Evolutionary conservation across 1,140 invertebrate genomes (phyloP), one percentile per base, ranked within the genome.

Genomic region (Battus philenor): DNA sequence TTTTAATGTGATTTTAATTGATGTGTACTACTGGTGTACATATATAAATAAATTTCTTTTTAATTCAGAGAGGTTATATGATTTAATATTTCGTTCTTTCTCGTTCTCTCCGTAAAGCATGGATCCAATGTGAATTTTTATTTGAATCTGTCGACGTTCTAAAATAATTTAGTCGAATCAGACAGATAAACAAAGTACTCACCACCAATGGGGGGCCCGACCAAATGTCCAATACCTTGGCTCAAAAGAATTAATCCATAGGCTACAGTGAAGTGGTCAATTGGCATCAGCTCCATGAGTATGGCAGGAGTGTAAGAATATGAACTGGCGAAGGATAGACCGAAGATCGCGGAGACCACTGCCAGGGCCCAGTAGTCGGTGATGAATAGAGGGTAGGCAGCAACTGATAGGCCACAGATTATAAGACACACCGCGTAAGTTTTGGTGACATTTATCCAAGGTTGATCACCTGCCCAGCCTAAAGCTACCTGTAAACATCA

Each of bases 241-340:
- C 95, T 93, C 8, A 97, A 79, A 10, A 97, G 84, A 27, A 95
- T 90, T 18, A 98, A 83, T 18, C 96, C 96, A 76, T 97, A 97
- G 4, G 94, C 95, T 55, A 92, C 93, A 1, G 95, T 96, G 70
- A 98, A 96, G 52, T 88, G 75, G 27, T 88, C 87, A 47, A 89
- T 70, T 0, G 80, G 80, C 29, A 84, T 74, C 18, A 84, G 44
- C 24, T 84, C 65, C 55, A 94, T 94, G n/a, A 96, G 77, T 53
- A 97, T 94, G 16, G 93, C 91, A 0, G 95, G 93, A 0, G 93
- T 95, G 38, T 96, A 93, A 4, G 94, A 94, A 68, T 95, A 96
- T 43, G 90, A 93, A 48, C 94, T 95, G 13, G 94, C 93, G 60
- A 96, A 94, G n/a, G 92, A 93, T 1, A 95, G 85, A 0, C 94